A percentile compares a stretch with the other conserved stretches of the same genome.
phyloP scores from a whole-genome alignment of 1,140 invertebrate species.

The Drosophila sucinea region DNA sequence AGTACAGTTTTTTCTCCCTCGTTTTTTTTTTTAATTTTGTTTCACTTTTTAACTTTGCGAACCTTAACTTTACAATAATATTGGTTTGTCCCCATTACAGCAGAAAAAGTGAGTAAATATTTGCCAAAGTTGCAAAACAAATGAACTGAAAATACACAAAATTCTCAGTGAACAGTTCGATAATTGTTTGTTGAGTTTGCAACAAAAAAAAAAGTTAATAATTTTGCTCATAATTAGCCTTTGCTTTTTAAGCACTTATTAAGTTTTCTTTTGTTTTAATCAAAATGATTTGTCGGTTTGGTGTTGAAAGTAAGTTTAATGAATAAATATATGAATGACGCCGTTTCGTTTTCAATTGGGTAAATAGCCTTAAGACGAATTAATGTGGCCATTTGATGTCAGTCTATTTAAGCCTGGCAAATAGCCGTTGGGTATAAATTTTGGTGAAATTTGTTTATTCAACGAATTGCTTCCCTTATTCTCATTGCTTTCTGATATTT shows the following conservation, averaged over 20 bases:
- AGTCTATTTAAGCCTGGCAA: background rate
- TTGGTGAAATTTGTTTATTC: constrained; percentile 12
- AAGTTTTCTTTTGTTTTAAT: background rate
- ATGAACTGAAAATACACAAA: background rate
- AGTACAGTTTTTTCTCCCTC: background rate
- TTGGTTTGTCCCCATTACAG: background rate
- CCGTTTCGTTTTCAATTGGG: background rate
- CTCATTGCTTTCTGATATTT: background rate
- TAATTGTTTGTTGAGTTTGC: constrained; percentile 11
- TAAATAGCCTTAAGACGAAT: background rate
- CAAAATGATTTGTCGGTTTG: no score
- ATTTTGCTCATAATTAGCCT: constrained; percentile 24
- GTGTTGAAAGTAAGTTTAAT: constrained; percentile 2
- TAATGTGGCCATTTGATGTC: constrained; percentile 11
- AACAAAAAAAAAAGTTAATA: constrained; percentile 14
- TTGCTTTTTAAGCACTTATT: background rate
- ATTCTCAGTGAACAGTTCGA: background rate
- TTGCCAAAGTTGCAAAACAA: background rate
- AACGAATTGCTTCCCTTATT: background rate
- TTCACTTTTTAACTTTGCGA: background rate
- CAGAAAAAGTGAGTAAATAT: background rate
- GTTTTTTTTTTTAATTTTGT: background rate
- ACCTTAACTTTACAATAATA: background rate
- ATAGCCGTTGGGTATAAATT: constrained; percentile 2
- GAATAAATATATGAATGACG: background rate